Base-by-base conservation (phyloP, 2,113 vertebrate species). In the Cyprinus carpio region DNA sequence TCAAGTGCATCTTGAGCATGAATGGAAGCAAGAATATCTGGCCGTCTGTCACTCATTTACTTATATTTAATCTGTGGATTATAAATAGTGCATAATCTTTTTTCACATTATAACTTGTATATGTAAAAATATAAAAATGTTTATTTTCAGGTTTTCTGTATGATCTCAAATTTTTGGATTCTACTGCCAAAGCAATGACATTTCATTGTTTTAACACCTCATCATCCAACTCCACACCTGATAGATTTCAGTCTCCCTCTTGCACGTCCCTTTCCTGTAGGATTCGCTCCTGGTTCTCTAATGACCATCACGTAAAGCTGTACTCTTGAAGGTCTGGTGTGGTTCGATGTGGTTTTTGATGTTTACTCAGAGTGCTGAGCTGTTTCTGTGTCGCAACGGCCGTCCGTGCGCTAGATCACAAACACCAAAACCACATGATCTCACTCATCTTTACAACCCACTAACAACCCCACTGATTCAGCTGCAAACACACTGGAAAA, bases 401-500 rank as follows among this genome's bases (percentile, higher is more conserved):
- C 29, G 27, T 54, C 78, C 23, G 31, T 72, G 79, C 18, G 27
- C 83, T 84, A 37, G 43, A 84, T 78, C 74, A 84, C 56, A 77
- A 65, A 67, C 23, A 34, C 60, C 31, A 65, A 65, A 75, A 76
- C 83, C 87, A 84, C 82, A 72, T 56, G 85, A 85, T 81, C 77
- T 86, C 82, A 81, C 40, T 56, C 51, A 31, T n/a, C 76, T 76
- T 82, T 79, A 81, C 54, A n/a, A 86, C 86, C 72, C 43, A 65
- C 54, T 82, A 85, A 85, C 82, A 81, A 85, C 83, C 87, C 83
- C 85, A 72, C 69, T 43, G 65, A 64, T 37, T 74, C 43, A 78
- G 80, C 87, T 74, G 46, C 16, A 60, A 79, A 82, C 46, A 75
- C 78, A 82, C 85, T 88, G 87, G 85, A 87, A 82, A 84, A 72